phyloP scores from a whole-genome alignment of 2,888 invertebrate genomes.

The Phyllotreta cruciferae region DNA sequence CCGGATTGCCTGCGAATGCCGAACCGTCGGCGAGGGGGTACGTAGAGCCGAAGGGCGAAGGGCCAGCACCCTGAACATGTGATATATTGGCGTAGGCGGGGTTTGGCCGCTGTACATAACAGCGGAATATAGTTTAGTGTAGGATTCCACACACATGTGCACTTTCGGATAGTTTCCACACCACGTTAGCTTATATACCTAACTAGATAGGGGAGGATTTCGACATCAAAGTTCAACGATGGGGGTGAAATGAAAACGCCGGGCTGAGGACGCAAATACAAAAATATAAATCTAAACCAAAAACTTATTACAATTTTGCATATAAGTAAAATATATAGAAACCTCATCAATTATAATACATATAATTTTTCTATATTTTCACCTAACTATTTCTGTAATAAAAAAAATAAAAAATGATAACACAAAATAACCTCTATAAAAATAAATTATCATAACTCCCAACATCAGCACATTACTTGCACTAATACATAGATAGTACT shows the following conservation, averaged over 20 bases:
- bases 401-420: no score
- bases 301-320: neutral
- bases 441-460: no score
- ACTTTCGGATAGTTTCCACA: conserved; percentile 41
- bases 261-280: neutral
- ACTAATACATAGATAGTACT: neutral
- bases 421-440: no score
- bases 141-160: conserved; percentile 42
- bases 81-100: conserved; percentile 52
- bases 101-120: conserved; percentile 53
- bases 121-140: conserved; percentile 53
- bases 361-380: no score
- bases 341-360: neutral
- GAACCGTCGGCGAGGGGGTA: conserved; percentile 39
- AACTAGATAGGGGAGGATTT: conserved; percentile 33
- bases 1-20: conserved; percentile 45
- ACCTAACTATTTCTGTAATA: no score
- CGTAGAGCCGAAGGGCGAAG: conserved; percentile 45
- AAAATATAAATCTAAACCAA: neutral
- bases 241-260: conserved; percentile 13
- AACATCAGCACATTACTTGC: conserved; percentile 3
- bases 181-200: conserved; percentile 41
- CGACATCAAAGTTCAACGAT: conserved; percentile 35
- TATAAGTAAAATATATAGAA: neutral
- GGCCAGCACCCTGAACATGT: conserved; percentile 50